Evolutionary conservation across 2,888 invertebrate genomes (phyloP).

Genomic region (Epistrophe eligans): DNA sequence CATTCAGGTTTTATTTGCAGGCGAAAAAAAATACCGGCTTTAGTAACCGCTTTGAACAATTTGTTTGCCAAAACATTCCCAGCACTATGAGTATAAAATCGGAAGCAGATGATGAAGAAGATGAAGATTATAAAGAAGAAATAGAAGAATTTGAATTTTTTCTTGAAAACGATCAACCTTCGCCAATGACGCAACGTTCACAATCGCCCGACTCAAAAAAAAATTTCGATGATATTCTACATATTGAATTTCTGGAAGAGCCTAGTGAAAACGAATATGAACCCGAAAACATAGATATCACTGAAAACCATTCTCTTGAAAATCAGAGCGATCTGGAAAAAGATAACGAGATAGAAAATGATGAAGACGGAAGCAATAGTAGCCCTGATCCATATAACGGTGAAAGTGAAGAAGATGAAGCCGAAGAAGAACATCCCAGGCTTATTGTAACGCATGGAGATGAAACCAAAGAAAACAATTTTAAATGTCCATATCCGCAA

Average conservation of each 20-base stretch:
- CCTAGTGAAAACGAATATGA: constrained; percentile 42
- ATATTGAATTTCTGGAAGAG: constrained; percentile 67
- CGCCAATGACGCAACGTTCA: neutral
- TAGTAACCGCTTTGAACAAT: constrained; percentile 52
- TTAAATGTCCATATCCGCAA: constrained; percentile 26
- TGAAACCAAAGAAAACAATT: constrained; percentile 32
- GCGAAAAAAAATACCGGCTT: constrained; percentile 25
- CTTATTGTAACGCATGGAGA: neutral
- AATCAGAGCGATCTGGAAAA: neutral
- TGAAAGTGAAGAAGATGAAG: constrained; percentile 16
- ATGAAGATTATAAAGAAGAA: constrained; percentile 28
- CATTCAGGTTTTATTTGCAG: constrained; percentile 16
- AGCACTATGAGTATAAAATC: constrained; percentile 26
- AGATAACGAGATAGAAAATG: neutral
- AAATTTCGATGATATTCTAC: constrained; percentile 48
- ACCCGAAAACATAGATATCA: neutral
- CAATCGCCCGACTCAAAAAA: neutral
- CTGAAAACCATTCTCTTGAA: neutral
- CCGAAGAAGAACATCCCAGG: neutral
- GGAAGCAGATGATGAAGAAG: constrained; percentile 45
- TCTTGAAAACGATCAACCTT: neutral
- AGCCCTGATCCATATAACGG: neutral
- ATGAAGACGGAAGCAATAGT: neutral
- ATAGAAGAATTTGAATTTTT: constrained; percentile 12
- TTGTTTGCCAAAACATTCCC: constrained; percentile 17